Base-by-base conservation (phyloP, 1,140 invertebrate species). In the Drosophila persimilis region DNA sequence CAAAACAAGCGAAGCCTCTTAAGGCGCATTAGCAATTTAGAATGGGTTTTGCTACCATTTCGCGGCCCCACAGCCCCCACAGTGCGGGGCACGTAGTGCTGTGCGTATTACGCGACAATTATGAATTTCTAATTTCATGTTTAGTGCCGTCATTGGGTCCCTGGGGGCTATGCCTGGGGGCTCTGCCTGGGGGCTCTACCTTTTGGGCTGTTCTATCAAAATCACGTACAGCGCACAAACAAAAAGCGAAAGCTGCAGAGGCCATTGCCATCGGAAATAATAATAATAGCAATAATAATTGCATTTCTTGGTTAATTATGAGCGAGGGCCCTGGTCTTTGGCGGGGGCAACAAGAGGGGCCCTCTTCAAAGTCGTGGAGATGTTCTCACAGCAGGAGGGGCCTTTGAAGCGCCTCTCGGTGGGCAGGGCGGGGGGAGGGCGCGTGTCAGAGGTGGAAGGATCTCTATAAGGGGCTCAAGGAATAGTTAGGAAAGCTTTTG, bases 101-200 rank as follows among this genome's bases (percentile, higher is more conserved):
- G 44, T 53, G 50, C n/a, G 39, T 66, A 76, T 83, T 83, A 83
- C 77, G 77, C 77, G 64, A 71, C 83, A 86, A 86, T 86, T 86
- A 86, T 86, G 81, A 86, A 86, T 86, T 86, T 86, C 81, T 78
- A 88, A 86, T 85, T 74, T 71, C 44, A 77, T 66, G 81, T 62
- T 66, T 65, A 73, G 62, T 69, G 56, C 56, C 29, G 15, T 60
- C 15, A 29, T 24, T 39, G 17, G 45, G 31, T 31, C 17, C 17
- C 17, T 17, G 17, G 17, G 17, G 17, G 17, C 17, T 0, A n/a
- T n/a, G n/a, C n/a, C n/a, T n/a, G n/a, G n/a, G 15, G 15, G 15
- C 17, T 17, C 17, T 17, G 17, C 17, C 17, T 17, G 17, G 17
- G 17, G 17, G 17, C 17, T 17, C 17, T 17, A 5, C 39, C n/a